phyloP scores from a whole-genome alignment of 1,140 invertebrate species.

The Drosophila kurseongensis region DNA sequence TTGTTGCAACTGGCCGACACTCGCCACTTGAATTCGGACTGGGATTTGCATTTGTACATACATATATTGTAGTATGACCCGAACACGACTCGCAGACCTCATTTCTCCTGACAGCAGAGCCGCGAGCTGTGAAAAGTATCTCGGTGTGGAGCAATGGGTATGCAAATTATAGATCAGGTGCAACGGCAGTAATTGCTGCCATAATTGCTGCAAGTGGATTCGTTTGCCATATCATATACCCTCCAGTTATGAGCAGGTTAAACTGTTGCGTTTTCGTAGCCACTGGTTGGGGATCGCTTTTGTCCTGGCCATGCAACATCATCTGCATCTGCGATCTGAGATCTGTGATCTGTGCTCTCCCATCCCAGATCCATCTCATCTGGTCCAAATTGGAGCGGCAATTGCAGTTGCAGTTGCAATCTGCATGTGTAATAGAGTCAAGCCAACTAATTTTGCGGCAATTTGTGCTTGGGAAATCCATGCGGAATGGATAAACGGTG shows the following conservation, averaged over 20 bases:
- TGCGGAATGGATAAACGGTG: constrained; percentile 57
- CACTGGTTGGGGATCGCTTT: constrained; percentile 38
- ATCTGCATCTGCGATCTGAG: not conserved
- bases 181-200: constrained; percentile 69
- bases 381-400: constrained; percentile 56
- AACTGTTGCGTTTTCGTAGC: constrained; percentile 61
- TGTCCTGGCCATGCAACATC: constrained; percentile 38
- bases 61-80: not conserved
- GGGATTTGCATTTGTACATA: constrained; percentile 34
- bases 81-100: constrained; percentile 35
- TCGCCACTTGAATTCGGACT: constrained; percentile 25
- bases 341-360: not conserved
- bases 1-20: constrained; percentile 52
- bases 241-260: constrained; percentile 80
- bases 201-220: constrained; percentile 81
- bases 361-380: constrained; percentile 39
- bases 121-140: constrained; percentile 80
- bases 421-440: constrained; percentile 65
- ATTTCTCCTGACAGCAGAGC: constrained; percentile 60
- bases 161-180: constrained; percentile 79
- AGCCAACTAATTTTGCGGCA: constrained; percentile 63
- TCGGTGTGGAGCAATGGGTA: constrained; percentile 65
- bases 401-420: constrained; percentile 61
- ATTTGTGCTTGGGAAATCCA: constrained; percentile 62
- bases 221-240: constrained; percentile 69